Conservation (phyloP, 1,140 invertebrate species). For the Zaprionus lachaisei region DNA sequence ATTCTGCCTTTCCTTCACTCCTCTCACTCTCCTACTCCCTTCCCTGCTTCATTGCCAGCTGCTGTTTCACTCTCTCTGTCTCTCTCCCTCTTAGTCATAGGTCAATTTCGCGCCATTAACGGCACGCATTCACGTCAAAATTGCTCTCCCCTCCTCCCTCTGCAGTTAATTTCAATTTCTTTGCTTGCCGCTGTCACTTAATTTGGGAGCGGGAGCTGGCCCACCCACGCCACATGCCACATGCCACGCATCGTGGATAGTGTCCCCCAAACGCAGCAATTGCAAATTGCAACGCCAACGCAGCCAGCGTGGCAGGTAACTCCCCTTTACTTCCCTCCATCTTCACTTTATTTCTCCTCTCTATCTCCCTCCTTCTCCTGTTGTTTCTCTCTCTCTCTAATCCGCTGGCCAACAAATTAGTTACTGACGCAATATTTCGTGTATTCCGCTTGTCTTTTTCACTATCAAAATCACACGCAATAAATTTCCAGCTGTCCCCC, state of each 20-base stretch:
- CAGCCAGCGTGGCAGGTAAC: slow-evolving; percentile 18
- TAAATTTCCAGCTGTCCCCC: slow-evolving; percentile 72
- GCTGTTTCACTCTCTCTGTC: background rate
- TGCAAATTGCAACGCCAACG: slow-evolving; percentile 73
- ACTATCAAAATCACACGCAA: slow-evolving; percentile 83
- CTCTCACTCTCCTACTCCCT: no score
- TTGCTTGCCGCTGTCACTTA: slow-evolving; percentile 66
- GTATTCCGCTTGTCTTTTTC: slow-evolving; percentile 57
- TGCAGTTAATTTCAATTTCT: slow-evolving; percentile 69
- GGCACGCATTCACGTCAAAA: slow-evolving; percentile 61
- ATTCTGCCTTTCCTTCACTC: no score
- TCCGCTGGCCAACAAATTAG: slow-evolving; percentile 68
- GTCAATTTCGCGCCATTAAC: slow-evolving; percentile 71
- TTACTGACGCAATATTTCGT: slow-evolving; percentile 80
- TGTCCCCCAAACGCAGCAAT: slow-evolving; percentile 37
- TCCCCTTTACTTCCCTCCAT: slow-evolving; percentile 3
- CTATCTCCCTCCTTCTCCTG: background rate
- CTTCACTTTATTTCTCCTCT: background rate
- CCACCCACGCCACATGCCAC: slow-evolving; percentile 12
- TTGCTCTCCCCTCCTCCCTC: background rate
- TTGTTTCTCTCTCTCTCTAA: background rate
- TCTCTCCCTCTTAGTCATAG: slow-evolving; percentile 53
- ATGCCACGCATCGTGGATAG: background rate
- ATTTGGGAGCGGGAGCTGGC: slow-evolving; percentile 75
- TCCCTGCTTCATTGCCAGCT: background rate